A percentile compares a stretch with the other conserved stretches of the same genome.
Evolutionary conservation across 2,797 vertebrate species (phyloP).

Genomic region (Betta splendens): DNA sequence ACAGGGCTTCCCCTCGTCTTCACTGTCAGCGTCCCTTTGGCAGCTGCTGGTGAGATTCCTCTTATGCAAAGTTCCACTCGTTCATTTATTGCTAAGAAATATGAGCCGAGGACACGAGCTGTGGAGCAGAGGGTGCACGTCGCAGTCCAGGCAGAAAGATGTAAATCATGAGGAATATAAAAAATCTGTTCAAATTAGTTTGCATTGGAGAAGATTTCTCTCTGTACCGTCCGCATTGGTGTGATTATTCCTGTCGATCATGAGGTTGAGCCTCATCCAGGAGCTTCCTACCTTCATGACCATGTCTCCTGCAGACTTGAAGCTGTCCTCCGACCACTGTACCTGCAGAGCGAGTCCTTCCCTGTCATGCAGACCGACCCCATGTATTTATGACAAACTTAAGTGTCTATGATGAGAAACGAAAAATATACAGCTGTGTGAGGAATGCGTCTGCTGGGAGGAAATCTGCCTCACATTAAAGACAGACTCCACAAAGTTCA

Average conservation of each 20-base stretch:
- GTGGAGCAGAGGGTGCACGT: constrained; percentile 34
- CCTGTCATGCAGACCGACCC: not conserved
- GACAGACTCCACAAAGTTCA: no score
- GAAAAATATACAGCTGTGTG: not conserved
- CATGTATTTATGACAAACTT: not conserved
- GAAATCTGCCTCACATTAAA: no score
- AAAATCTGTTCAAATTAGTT: no score
- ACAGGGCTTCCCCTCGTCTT: constrained; percentile 72
- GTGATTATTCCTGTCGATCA: no score
- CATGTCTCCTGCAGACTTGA: constrained; percentile 27
- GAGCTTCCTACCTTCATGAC: constrained; percentile 37
- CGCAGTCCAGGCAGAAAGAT: constrained; percentile 27
- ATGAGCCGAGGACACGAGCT: constrained; percentile 62
- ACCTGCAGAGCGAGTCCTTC: no score
- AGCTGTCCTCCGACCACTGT: no score
- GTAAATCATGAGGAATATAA: constrained; percentile 28
- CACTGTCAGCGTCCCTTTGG: constrained; percentile 59
- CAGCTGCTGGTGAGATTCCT: constrained; percentile 46
- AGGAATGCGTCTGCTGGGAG: not conserved
- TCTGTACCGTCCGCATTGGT: no score
- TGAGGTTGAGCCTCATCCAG: no score
- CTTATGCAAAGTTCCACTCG: constrained; percentile 75
- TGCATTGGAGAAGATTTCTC: no score
- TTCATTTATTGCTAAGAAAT: constrained; percentile 62
- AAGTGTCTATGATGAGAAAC: not conserved